Percentiles rank a stretch among this genome's conserved stretches.
Evolutionary conservation across 2,888 invertebrate species (phyloP).

Genomic region (Cephus spinipes): DNA sequence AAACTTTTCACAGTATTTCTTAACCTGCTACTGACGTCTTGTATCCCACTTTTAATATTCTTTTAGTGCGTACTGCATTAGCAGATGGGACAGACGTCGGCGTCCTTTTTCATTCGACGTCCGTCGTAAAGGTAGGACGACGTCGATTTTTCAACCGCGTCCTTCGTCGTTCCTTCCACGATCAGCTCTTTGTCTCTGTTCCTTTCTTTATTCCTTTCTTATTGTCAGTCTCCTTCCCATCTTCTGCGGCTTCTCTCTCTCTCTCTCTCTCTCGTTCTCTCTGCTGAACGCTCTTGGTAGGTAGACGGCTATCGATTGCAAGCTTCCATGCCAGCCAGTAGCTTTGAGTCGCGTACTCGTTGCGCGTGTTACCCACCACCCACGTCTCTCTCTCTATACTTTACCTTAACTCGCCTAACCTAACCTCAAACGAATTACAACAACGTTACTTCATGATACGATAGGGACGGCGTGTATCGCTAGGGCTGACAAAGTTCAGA

Average conservation of each 20-base stretch:
- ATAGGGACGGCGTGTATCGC: neutral
- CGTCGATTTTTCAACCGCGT: neutral
- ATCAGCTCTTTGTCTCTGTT: slow-evolving; percentile 38
- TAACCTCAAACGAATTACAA: neutral
- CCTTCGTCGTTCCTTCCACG: slow-evolving; percentile 9
- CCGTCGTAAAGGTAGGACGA: neutral
- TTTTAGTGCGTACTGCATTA: neutral
- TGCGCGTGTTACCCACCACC: neutral
- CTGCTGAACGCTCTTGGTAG: slow-evolving; percentile 36
- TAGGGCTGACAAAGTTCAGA: neutral
- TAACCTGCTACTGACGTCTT: neutral
- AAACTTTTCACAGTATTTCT: neutral
- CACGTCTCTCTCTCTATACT: slow-evolving; percentile 15
- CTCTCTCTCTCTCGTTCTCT: slow-evolving; percentile 24
- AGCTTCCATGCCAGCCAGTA: slow-evolving; percentile 46
- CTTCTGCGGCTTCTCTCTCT: slow-evolving; percentile 15
- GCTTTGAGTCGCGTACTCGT: slow-evolving; percentile 32
- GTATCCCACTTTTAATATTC: neutral
- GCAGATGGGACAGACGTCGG: neutral
- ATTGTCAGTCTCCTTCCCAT: neutral
- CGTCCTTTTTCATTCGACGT: neutral
- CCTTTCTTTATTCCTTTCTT: neutral
- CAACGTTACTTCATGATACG: neutral
- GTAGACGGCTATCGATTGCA: slow-evolving; percentile 52
- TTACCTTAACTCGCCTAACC: slow-evolving; percentile 44